Conservation (phyloP, 2,797 vertebrate genomes). For the Tenualosa ilisha region DNA sequence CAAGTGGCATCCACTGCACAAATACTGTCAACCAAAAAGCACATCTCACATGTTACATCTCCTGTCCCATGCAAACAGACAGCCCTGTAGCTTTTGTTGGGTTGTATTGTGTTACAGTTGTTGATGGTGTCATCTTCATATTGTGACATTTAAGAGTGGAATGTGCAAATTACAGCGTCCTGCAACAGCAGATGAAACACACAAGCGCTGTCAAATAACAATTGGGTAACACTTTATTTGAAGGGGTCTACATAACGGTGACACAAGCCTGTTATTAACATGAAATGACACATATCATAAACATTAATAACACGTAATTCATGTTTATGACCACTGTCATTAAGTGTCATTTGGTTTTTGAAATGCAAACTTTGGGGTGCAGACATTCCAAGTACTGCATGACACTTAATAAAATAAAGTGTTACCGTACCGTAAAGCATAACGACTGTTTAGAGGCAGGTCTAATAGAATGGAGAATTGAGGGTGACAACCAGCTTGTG, state of each 20-base stretch:
- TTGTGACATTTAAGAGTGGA: background rate
- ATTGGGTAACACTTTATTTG: background rate
- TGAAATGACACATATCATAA: too few species aligned
- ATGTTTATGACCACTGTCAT: too few species aligned
- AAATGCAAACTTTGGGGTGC: too few species aligned
- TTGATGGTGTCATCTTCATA: background rate
- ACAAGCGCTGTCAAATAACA: background rate
- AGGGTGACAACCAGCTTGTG: background rate
- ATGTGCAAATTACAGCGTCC: background rate
- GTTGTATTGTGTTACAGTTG: background rate
- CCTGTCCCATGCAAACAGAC: background rate
- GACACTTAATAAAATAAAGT: too few species aligned
- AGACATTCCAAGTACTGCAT: too few species aligned
- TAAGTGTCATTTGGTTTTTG: too few species aligned
- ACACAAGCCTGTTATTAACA: too few species aligned
- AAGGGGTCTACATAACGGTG: too few species aligned
- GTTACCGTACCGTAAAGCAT: too few species aligned
- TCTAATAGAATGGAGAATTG: conserved; percentile 15
- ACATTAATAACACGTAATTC: too few species aligned
- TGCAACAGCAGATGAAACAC: background rate
- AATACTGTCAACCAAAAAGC: background rate
- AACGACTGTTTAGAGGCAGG: background rate
- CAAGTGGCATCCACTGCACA: background rate
- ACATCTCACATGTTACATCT: background rate
- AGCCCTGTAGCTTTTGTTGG: background rate